Conservation (phyloP, 2,797 vertebrate species). For the Myotis findleyi region DNA sequence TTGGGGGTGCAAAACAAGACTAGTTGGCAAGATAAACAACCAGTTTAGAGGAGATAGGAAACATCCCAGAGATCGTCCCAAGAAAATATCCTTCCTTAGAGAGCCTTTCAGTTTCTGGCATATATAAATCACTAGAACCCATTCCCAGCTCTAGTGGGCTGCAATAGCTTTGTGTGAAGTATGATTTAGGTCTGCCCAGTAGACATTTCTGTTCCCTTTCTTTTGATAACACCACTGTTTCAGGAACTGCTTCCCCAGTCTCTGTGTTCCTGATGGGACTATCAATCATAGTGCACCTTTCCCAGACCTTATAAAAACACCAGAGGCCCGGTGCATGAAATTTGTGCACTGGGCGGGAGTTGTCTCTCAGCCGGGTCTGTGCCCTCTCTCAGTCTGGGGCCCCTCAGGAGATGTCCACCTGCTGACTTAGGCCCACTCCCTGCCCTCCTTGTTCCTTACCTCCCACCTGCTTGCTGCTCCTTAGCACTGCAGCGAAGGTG, state of each 20-base stretch:
- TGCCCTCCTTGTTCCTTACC: too few species aligned
- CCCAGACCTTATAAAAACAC: background rate
- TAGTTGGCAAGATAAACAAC: background rate
- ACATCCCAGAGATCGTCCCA: background rate
- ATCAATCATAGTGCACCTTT: background rate
- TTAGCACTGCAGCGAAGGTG: too few species aligned
- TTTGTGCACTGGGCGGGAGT: too few species aligned
- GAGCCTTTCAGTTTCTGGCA: slow-evolving; percentile 5
- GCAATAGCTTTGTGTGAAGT: background rate
- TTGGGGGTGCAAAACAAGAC: background rate
- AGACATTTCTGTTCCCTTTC: background rate
- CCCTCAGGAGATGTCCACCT: too few species aligned
- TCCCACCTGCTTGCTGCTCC: too few species aligned
- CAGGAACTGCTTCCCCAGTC: background rate
- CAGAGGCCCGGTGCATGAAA: too few species aligned
- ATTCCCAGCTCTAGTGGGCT: background rate
- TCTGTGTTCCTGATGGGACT: background rate
- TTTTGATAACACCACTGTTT: background rate
- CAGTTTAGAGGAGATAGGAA: slow-evolving; percentile 17
- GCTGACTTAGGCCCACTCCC: too few species aligned
- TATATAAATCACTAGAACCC: background rate
- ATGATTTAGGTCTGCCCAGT: background rate
- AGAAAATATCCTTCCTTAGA: slow-evolving; percentile 13
- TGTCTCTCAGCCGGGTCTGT: too few species aligned
- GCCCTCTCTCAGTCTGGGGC: too few species aligned